Evolutionary conservation across 2,888 invertebrate species (phyloP).

Genomic region (Metopia argyrocephala): DNA sequence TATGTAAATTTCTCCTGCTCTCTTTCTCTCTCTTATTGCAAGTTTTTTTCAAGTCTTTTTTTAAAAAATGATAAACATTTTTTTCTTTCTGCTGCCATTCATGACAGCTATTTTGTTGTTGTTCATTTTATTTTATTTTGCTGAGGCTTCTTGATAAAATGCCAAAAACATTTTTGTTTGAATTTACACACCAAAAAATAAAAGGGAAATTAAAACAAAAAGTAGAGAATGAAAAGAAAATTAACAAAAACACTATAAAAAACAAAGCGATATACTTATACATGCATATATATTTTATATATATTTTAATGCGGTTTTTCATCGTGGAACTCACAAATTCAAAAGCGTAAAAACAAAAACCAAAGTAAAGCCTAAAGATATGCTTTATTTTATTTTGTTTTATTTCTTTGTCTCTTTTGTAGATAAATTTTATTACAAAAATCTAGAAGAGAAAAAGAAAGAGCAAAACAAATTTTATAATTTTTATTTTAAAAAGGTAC

Average conservation of each 20-base stretch:
- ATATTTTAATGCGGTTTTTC: constrained; percentile 46
- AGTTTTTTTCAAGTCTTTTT: not conserved
- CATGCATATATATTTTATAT: too few relatives aligned
- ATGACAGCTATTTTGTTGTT: constrained; percentile 1
- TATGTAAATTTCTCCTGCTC: not conserved
- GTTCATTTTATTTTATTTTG: constrained; percentile 12
- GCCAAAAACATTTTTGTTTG: constrained; percentile 50
- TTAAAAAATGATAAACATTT: not conserved
- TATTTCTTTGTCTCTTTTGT: too few relatives aligned
- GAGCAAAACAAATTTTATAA: not conserved
- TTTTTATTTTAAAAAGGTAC: not conserved
- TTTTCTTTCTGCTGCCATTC: not conserved
- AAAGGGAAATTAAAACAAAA: constrained; percentile 1
- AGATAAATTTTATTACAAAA: not conserved
- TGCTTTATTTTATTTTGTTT: constrained; percentile 29
- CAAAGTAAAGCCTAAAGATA: constrained; percentile 37
- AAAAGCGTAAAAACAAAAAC: not conserved
- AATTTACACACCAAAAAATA: not conserved
- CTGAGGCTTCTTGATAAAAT: constrained; percentile 51
- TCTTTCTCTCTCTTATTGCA: not conserved
- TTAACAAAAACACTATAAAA: too few relatives aligned
- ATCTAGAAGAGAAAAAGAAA: not conserved
- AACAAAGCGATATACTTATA: too few relatives aligned
- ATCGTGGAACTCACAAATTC: not conserved
- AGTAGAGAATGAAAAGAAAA: not conserved